Percentiles rank a stretch among this genome's conserved stretches.
phyloP scores from a whole-genome alignment of 2,888 invertebrate genomes.

The Drosophila diplacantha region DNA sequence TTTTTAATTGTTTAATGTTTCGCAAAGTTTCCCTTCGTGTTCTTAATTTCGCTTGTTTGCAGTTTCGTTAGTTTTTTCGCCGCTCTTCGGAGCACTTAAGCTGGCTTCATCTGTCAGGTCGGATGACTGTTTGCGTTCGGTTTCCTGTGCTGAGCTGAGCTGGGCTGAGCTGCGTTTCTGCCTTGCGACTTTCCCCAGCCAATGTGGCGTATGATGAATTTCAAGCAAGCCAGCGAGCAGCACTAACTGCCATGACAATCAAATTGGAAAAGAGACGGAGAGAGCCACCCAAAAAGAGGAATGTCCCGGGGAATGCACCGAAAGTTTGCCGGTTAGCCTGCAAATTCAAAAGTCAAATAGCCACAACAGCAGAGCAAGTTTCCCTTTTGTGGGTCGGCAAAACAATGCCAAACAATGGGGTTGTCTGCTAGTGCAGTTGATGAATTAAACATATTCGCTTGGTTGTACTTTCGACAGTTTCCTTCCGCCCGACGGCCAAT shows the following conservation, averaged over 20 bases:
- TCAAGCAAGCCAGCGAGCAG: constrained; percentile 31
- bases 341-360: constrained; percentile 45
- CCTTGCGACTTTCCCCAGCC: constrained; percentile 16
- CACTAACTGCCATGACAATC: constrained; percentile 31
- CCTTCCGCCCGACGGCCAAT: constrained; percentile 10
- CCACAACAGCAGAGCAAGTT: constrained; percentile 15
- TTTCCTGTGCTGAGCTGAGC: constrained; percentile 25
- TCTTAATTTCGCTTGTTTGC: constrained; percentile 42
- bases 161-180: constrained; percentile 18
- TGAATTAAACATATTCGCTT: constrained; percentile 34
- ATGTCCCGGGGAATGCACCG: constrained; percentile 3
- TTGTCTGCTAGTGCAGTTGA: constrained; percentile 18
- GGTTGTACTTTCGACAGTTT: constrained; percentile 11
- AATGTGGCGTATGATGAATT: constrained; percentile 55
- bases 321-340: constrained; percentile 20
- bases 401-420: constrained; percentile 12
- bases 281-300: not conserved
- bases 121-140: constrained; percentile 22
- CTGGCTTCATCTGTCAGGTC: constrained; percentile 29
- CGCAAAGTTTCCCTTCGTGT: constrained; percentile 50
- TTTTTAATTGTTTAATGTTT: constrained; percentile 68
- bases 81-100: constrained; percentile 33
- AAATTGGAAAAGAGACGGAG: constrained; percentile 16
- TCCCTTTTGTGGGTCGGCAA: constrained; percentile 1
- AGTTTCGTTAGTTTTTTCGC: constrained; percentile 35